Percentiles rank a stretch among this genome's conserved stretches.
phyloP scores from a whole-genome alignment of 2,113 vertebrate genomes.

The Gasterosteus aculeatus region DNA sequence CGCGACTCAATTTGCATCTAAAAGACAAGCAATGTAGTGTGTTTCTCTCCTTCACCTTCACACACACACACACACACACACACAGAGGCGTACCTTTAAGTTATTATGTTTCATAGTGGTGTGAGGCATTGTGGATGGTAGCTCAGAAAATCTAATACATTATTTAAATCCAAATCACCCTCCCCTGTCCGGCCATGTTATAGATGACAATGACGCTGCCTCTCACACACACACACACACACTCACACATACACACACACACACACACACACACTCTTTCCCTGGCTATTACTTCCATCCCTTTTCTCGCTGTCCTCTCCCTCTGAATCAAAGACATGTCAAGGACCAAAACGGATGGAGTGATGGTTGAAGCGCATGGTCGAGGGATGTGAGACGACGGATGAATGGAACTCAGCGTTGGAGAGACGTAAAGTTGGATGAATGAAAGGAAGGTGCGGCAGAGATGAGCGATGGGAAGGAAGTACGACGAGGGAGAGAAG shows the following conservation, averaged over 20 bases:
- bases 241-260: background rate
- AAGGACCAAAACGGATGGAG: constrained; percentile 35
- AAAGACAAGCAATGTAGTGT: constrained; percentile 53
- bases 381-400: constrained; percentile 9
- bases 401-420: background rate
- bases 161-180: constrained; percentile 78
- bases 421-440: constrained; percentile 8
- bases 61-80: constrained; percentile 20
- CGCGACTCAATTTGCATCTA: constrained; percentile 66
- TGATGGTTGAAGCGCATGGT: constrained; percentile 6
- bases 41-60: background rate
- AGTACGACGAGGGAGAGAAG: constrained; percentile 11
- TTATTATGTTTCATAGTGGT: constrained; percentile 64
- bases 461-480: constrained; percentile 29
- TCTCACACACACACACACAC: background rate
- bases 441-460: constrained; percentile 5
- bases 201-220: constrained; percentile 69
- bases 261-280: background rate
- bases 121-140: constrained; percentile 67
- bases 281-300: background rate
- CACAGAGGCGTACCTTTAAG: constrained; percentile 37
- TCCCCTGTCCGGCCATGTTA: constrained; percentile 70
- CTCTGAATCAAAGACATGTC: constrained; percentile 40
- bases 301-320: background rate
- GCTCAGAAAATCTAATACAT: constrained; percentile 73